These are phyloP conservation scores for Megalops atlanticus DNA, from an alignment of 2,113 vertebrate genomes.

Conservation along the genomic window DNA sequence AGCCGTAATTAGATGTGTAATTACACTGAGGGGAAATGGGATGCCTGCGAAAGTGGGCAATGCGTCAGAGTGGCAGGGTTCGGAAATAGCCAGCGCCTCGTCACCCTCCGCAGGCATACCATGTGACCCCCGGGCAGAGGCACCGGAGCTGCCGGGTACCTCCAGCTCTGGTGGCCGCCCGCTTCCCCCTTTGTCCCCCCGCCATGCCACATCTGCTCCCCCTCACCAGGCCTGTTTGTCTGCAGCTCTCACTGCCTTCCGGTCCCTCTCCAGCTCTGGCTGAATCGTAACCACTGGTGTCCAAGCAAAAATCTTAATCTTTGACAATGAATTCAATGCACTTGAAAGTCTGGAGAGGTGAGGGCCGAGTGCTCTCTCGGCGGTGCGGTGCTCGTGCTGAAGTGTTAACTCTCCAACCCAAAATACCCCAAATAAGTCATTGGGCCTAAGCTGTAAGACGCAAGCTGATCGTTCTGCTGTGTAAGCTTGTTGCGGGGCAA, in stretches of 20 bases:
- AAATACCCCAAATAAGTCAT: not conserved
- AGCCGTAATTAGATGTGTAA: constrained; percentile 31
- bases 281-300: constrained; percentile 36
- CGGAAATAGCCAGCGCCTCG: constrained; percentile 20
- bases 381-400: not conserved
- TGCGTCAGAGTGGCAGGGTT: constrained; percentile 22
- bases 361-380: too few species aligned
- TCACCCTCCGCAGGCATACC: not conserved
- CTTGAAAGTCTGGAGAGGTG: constrained; percentile 10
- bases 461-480: constrained; percentile 32
- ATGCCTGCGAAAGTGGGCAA: constrained; percentile 5
- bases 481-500: constrained; percentile 38
- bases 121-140: constrained; percentile 9
- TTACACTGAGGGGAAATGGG: constrained; percentile 22
- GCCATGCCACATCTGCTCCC: not conserved
- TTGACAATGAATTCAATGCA: constrained; percentile 41
- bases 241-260: constrained; percentile 22
- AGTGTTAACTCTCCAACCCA: not conserved
- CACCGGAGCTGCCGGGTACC: not conserved
- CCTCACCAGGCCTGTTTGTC: constrained; percentile 9
- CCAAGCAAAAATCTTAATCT: constrained; percentile 41
- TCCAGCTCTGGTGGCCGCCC: not conserved
- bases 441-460: not conserved
- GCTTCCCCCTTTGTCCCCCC: not conserved
- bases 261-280: constrained; percentile 29